Evolutionary conservation across 2,797 vertebrate genomes (phyloP), one percentile per base, ranked within the genome.

Genomic region (Rhabdomys pumilio): DNA sequence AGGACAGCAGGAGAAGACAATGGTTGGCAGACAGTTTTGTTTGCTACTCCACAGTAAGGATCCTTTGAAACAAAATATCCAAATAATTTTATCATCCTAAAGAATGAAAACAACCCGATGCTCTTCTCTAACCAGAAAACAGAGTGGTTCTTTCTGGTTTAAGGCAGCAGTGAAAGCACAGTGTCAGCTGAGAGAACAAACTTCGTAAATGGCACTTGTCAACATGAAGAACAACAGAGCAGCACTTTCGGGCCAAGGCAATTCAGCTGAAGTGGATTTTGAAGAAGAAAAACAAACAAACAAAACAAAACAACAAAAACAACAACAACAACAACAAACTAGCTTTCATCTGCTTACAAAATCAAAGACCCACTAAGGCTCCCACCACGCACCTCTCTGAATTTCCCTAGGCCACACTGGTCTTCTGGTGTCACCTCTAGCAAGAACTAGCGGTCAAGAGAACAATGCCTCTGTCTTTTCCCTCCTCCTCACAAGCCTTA

Each of bases 21-120:
- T 55, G 6, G 24, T 89, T 96, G 86, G 47, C 63, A 93, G 83
- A 86, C 34, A 76, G 61, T 85, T 79, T 84, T 75, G 38, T 91
- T 90, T 94, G 57, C 88, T 89, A 44, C 41, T 44, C 14, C 11
- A 8, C 84, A 59, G 15, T 41, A 73, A 29, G 41, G 1, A 59
- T 65, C 41, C 59, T 96, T 57, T 93, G 65, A 83, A 93, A 90
- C n/a, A 92, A 96, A 97, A 85, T 97, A 80, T 26, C 50, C 76
- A 57, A 81, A 38, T 72, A 93, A 96, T 90, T 87, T 26, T 50
- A 87, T 34, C 76, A 86, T 38, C 63, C 38, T 65, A 83, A 67
- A 89, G 22, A 81, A 53, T 59, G 15, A 47, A 31, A 87, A 57
- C 59, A 88, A 72, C 41, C 44, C 5, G 53, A 17, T 59, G 13